These are phyloP conservation scores for Drosophila histrio DNA, from an alignment of 2,888 invertebrate species.

Conservation along the genomic window DNA sequence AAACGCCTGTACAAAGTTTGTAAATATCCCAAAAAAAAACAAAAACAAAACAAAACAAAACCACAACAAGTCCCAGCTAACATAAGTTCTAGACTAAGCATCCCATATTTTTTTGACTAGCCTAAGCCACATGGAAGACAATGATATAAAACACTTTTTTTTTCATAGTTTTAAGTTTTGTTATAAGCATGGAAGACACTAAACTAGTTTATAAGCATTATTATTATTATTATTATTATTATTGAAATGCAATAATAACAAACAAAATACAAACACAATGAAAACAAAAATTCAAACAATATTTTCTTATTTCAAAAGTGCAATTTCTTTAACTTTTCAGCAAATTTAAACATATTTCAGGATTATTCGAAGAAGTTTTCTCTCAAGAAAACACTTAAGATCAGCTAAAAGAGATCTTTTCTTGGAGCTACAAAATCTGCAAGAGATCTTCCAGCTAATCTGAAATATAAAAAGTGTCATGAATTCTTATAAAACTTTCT, in stretches of 20 bases:
- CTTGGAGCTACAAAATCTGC: too few species aligned
- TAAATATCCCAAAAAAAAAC: constrained; percentile 55
- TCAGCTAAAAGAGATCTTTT: neutral
- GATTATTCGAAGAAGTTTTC: neutral
- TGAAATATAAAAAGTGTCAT: too few species aligned
- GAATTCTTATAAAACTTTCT: too few species aligned
- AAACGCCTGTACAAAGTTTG: constrained; percentile 57
- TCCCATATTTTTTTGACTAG: constrained; percentile 54
- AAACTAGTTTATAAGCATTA: constrained; percentile 59
- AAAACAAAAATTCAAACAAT: constrained; percentile 39
- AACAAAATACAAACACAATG: constrained; percentile 39
- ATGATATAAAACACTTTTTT: constrained; percentile 81
- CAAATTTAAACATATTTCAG: neutral
- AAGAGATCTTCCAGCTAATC: too few species aligned
- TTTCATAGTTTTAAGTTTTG: constrained; percentile 67
- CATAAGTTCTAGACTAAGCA: constrained; percentile 28
- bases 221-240: constrained; percentile 55
- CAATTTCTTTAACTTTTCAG: constrained; percentile 19
- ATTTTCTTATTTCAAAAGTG: constrained; percentile 29
- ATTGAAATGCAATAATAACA: constrained; percentile 66
- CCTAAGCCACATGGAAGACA: constrained; percentile 81
- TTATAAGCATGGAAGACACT: constrained; percentile 83
- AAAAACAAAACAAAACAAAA: constrained; percentile 21
- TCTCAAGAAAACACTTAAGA: neutral
- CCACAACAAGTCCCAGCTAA: constrained; percentile 66